Base-by-base conservation (phyloP, 2,113 vertebrate species). In the Oostethus manadensis region DNA sequence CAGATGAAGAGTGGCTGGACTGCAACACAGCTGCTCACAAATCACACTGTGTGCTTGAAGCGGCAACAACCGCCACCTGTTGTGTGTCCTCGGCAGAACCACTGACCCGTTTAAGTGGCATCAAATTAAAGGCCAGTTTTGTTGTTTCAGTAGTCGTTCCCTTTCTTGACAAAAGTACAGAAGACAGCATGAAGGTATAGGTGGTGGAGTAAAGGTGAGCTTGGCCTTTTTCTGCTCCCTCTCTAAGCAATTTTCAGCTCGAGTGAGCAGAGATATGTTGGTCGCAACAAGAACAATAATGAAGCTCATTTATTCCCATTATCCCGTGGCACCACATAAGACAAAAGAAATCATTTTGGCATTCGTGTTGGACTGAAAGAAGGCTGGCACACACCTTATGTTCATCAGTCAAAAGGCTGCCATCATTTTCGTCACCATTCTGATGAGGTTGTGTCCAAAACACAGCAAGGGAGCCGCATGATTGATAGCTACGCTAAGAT, bases 181-280 rank as follows among this genome's bases (percentile, higher is more conserved):
- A 68, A 63, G 21, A 68, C 53, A 61, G 38, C 71, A 48, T 55
- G 60, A 63, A 63, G 61, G 56, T 62, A 51, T 47, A 70, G 67
- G 71, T 58, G 43, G 50, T n/a, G 48, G 56, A 10, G 20, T 71
- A 72, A 71, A 45, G 63, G 46, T 58, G 57, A 80, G 35, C 73
- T 77, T 66, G 61, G 78, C 57, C 70, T 47, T 70, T 70, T n/a
- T 54, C 50, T 18, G 61, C 56, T 66, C 85, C 81, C 83, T 80
- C 74, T 83, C 79, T 11, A 83, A 62, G 78, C 81, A 89, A 89
- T 91, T 90, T 90, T 90, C 83, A 86, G 89, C 87, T 89, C 85
- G 80, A 82, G 72, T 89, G 89, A 89, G 71, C 81, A 80, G 81
- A 58, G 57, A 79, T 84, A 80, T 68, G 78, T 62, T 63, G 83